Evolutionary conservation across 2,888 invertebrate genomes (phyloP).

Genomic region (Apodemia hepburni): DNA sequence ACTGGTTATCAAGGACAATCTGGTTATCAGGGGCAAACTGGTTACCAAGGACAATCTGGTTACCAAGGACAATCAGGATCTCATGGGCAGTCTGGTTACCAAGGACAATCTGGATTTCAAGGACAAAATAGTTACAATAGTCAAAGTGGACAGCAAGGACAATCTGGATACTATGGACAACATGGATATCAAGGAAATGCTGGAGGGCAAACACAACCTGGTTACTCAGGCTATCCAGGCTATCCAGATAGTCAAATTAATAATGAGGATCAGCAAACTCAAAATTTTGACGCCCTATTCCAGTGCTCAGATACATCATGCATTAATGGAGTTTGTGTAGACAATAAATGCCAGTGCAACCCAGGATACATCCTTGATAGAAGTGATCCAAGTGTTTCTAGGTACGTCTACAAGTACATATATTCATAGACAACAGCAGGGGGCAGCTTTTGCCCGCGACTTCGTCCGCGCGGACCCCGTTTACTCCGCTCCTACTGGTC

Average conservation of each 20-base stretch:
- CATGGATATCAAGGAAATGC: conserved; percentile 19
- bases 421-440: conserved; percentile 31
- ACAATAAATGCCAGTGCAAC: conserved; percentile 77
- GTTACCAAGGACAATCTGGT: conserved; percentile 21
- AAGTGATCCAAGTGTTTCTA: conserved; percentile 46
- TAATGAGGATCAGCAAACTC: conserved; percentile 21
- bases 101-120: conserved; percentile 15
- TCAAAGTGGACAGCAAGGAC: conserved; percentile 27
- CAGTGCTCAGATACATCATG: conserved; percentile 82
- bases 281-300: conserved; percentile 18
- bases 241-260: conserved; percentile 25
- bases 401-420: conserved; percentile 36
- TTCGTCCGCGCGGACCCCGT: too few species aligned
- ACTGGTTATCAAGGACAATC: conserved; percentile 13
- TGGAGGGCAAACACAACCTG: conserved; percentile 21
- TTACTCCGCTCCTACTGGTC: too few species aligned
- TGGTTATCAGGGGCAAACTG: conserved; percentile 8
- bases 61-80: conserved; percentile 28
- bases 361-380: conserved; percentile 69
- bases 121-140: conserved; percentile 20
- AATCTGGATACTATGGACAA: conserved; percentile 26
- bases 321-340: conserved; percentile 83
- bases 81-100: conserved; percentile 23
- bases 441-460: too few species aligned
- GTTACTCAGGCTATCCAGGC: conserved; percentile 18